Evolutionary conservation across 2,888 invertebrate genomes (phyloP).

Genomic region (Crepidodera aurea): DNA sequence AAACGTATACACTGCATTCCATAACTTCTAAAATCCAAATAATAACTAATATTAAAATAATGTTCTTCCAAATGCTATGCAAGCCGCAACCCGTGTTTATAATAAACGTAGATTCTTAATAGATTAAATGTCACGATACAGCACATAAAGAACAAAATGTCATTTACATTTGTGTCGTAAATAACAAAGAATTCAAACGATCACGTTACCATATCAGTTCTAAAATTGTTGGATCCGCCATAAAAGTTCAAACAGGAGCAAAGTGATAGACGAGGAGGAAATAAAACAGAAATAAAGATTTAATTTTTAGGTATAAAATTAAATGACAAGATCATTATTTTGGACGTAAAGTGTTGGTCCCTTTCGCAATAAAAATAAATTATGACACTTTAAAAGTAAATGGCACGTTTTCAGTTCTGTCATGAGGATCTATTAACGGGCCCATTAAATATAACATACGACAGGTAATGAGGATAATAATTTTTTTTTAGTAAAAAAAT

Average conservation of each 20-base stretch:
- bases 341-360: conserved; percentile 16
- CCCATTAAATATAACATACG: not conserved
- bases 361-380: conserved; percentile 26
- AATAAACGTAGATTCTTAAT: too few relatives aligned
- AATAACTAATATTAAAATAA: too few relatives aligned
- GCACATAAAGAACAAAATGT: not conserved
- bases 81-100: too few relatives aligned
- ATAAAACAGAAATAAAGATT: conserved; percentile 25
- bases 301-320: conserved; percentile 26
- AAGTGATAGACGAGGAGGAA: conserved; percentile 1
- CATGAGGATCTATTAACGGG: conserved; percentile 1
- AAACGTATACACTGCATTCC: too few relatives aligned
- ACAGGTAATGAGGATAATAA: not conserved
- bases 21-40: too few relatives aligned
- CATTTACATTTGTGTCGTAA: not conserved
- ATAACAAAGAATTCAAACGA: not conserved
- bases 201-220: not conserved
- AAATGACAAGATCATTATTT: conserved; percentile 16
- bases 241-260: not conserved
- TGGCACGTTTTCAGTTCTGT: conserved; percentile 14
- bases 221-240: not conserved
- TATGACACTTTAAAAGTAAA: conserved; percentile 22
- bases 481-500: too few relatives aligned
- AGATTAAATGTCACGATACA: not conserved
- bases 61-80: too few relatives aligned